Conservation (phyloP, 2,888 invertebrate species). For the Tachina fera region DNA sequence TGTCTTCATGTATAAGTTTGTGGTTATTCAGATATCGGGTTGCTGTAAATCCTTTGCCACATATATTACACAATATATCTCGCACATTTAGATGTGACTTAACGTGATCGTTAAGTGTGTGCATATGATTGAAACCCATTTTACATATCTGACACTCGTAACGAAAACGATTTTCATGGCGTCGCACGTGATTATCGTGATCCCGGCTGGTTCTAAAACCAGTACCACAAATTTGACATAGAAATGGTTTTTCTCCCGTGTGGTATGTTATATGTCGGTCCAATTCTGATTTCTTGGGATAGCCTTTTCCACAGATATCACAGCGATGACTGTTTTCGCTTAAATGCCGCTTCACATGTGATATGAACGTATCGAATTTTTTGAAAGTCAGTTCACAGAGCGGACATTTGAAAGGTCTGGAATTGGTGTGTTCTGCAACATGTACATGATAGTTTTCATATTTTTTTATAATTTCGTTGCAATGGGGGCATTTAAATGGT, state of each 20-base stretch:
- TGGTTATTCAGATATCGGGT: conserved; percentile 75
- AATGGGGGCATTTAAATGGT: conserved; percentile 61
- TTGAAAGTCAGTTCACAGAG: conserved; percentile 60
- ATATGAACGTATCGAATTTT: conserved; percentile 56
- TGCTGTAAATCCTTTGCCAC: conserved; percentile 75
- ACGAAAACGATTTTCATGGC: conserved; percentile 63
- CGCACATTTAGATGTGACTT: conserved; percentile 77
- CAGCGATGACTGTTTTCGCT: conserved; percentile 61
- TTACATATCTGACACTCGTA: conserved; percentile 64
- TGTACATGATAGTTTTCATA: conserved; percentile 65
- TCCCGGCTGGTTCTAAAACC: conserved; percentile 74
- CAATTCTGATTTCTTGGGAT: conserved; percentile 52
- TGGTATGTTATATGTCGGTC: conserved; percentile 69
- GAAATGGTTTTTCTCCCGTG: conserved; percentile 73
- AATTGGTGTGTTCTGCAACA: conserved; percentile 63
- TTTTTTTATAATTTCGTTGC: conserved; percentile 59
- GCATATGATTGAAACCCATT: conserved; percentile 58
- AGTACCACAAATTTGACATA: conserved; percentile 74
- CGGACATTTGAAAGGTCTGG: conserved; percentile 62
- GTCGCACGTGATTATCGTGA: conserved; percentile 59
- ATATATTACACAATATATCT: conserved; percentile 76
- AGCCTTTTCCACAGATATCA: conserved; percentile 64
- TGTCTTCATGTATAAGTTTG: conserved; percentile 75
- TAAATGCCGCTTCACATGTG: conserved; percentile 65
- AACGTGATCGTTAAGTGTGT: conserved; percentile 73